phyloP scores from a whole-genome alignment of 2,888 invertebrate species.

The Eristalis intricaria region DNA sequence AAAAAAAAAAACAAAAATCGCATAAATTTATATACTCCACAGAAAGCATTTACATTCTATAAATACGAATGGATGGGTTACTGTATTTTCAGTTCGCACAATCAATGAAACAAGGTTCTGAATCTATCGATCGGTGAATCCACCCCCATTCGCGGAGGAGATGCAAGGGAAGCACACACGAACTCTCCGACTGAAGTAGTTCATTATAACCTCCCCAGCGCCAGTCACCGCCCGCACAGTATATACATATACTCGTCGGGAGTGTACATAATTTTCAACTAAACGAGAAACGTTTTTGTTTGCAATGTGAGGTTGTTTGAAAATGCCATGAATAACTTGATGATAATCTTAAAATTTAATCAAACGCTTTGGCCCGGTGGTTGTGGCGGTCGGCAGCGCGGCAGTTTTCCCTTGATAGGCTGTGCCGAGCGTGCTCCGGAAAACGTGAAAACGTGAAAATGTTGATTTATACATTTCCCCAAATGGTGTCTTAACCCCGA shows the following conservation, averaged over 20 bases:
- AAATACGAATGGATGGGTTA: neutral
- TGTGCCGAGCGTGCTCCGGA: neutral
- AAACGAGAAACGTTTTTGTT: conserved; percentile 21
- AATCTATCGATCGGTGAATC: conserved; percentile 42
- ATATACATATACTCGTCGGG: neutral
- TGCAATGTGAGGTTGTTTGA: neutral
- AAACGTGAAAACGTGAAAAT: conserved; percentile 25
- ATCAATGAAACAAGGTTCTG: conserved; percentile 11
- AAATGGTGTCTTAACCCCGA: conserved; percentile 25
- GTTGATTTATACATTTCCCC: conserved; percentile 40
- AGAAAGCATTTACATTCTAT: neutral
- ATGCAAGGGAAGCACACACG: neutral
- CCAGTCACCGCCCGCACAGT: neutral
- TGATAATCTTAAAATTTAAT: conserved; percentile 48
- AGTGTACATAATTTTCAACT: conserved; percentile 22
- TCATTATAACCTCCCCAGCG: conserved; percentile 22
- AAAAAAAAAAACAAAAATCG: conserved; percentile 5
- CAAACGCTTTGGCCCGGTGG: conserved; percentile 18
- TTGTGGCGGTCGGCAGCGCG: neutral
- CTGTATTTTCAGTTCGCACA: no score
- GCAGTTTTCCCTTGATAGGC: conserved; percentile 19
- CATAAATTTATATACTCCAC: neutral
- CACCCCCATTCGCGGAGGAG: neutral
- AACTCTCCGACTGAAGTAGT: conserved; percentile 30
- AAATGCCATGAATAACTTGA: conserved; percentile 46